Base-by-base conservation (phyloP, 2,888 invertebrate species). In the Synanthedon myopaeformis region DNA sequence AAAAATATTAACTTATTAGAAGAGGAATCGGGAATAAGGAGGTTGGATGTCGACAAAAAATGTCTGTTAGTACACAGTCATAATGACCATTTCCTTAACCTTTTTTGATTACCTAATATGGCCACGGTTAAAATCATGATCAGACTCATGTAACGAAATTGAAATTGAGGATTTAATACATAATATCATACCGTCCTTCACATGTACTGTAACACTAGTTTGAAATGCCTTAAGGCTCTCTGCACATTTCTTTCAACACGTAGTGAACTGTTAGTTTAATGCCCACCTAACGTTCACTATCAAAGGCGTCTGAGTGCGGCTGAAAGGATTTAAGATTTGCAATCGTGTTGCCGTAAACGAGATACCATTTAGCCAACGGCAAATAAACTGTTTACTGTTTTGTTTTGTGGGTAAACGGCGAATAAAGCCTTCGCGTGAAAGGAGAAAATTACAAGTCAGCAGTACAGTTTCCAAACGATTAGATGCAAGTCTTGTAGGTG, bases 161-260 rank as follows among this genome's bases (percentile, higher is more conserved):
- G 5, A 35, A 35, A 35, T 35, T 35, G 2, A 35, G 4, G 23
- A 5, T 23, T 23, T 35, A 8, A 35, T 10, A 35, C 35, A 35
- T 35, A 35, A 35, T 35, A 35, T 35, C 35, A 35, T 35, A 35
- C 35, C 35, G 35, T 35, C 35, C 35, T 35, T 35, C 10, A 35
- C 11, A 45, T 13, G 45, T n/a, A 13, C n/a, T 45, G 45, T 13
- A 45, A 45, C 53, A 45, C 53, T 53, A 51, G 52, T 55, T 54
- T 75, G 76, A 78, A 67, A 74, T 76, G 79, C 83, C 86, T 74
- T 57, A 59, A 69, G 81, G 81, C 75, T 56, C 63, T 69, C 65
- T 57, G 62, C 70, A 70, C 65, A 72, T 77, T 83, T 83, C 86
- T 86, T 85, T 87, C 86, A 82, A 83, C 87, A 82, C 84, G 75